Base-by-base conservation (phyloP, 2,797 vertebrate genomes). In the Acipenser transmontanus region DNA sequence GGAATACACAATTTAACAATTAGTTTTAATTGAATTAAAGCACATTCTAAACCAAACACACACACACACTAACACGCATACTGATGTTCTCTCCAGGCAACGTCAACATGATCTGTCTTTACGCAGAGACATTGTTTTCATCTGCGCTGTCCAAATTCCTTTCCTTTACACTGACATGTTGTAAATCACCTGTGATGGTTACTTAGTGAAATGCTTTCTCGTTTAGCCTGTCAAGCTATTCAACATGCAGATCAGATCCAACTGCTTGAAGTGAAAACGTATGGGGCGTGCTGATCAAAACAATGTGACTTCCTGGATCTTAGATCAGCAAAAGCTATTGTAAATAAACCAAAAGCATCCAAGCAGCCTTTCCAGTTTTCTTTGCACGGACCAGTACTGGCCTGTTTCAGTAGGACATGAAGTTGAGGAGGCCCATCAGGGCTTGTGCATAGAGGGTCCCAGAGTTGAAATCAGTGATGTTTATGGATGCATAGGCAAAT, bases 221-320 rank as follows among this genome's bases (percentile, higher is more conserved):
- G 1, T 52, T 11, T 68, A 64, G 50, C 63, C 62, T 50, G 10
- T 51, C 47, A 50, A 17, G 11, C 50, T 68, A 51, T 61, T 63
- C 52, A 13, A 49, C 34, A 68, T 68, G 52, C 59, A 20, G 47
- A 76, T 66, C 67, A 63, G 56, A 74, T 78, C 68, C 66, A 73
- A 14, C 77, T 72, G 75, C 69, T 70, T 67, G 62, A 73, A 72
- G 63, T 50, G 72, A 50, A 74, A 77, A 78, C 71, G 70, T 71
- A 72, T 70, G 50, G 57, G 71, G 62, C 62, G 47, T 62, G 68
- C 63, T 75, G 68, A 78, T 68, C 75, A 76, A 79, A 81, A 70
- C n/a, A 54, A 49, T 13, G 54, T 61, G 70, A n/a, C 14, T 78
- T 70, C 61, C 71, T 54, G 66, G 67, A 73, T 48, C n/a, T 34